Evolutionary conservation across 2,888 invertebrate species (phyloP), one percentile per base, ranked within the genome.

Genomic region (Allophyes oxyacanthae): DNA sequence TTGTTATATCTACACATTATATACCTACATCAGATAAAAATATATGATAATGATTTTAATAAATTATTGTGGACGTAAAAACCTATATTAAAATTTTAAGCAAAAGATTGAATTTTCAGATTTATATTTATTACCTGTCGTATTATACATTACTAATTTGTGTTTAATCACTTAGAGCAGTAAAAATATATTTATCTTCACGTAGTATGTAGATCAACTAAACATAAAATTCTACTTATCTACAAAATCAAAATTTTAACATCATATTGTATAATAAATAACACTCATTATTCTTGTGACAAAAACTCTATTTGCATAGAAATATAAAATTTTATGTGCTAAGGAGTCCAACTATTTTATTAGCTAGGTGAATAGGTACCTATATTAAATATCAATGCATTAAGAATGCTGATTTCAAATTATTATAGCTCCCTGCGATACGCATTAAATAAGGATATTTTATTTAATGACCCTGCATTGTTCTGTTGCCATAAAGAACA

Each of bases 221-320:
- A 52, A 62, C 48, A 62, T 65, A 55, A 72, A 56, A 65, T 51
- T 42, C 36, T 51, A 72, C 72, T 67, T 72, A 72, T 70, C 71
- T 61, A 33, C 38, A 32, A 57, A 46, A 64, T 69, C 57, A 48
- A 48, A 33, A 70, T 61, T 55, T 71, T 49, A 69, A 51, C 60
- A 52, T 55, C 61, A 65, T 33, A 46, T 41, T 40, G 30, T 43
- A 28, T 58, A 51, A 70, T 70, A 74, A 62, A 73, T 73, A 58
- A 73, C 53, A 58, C 61, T 64, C 55, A 59, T 68, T 64, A 61
- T 65, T 58, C 34, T 34, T 30, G 15, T 36, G 45, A 60, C 65
- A 65, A 69, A 69, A 61, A 70, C 46, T 15, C 13, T 58, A 59
- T 74, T 73, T 70, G 56, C 63, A 71, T 69, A 57, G 43, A 57